Evolutionary conservation across 2,888 invertebrate species (phyloP).

Genomic region (Diaphora mendica): DNA sequence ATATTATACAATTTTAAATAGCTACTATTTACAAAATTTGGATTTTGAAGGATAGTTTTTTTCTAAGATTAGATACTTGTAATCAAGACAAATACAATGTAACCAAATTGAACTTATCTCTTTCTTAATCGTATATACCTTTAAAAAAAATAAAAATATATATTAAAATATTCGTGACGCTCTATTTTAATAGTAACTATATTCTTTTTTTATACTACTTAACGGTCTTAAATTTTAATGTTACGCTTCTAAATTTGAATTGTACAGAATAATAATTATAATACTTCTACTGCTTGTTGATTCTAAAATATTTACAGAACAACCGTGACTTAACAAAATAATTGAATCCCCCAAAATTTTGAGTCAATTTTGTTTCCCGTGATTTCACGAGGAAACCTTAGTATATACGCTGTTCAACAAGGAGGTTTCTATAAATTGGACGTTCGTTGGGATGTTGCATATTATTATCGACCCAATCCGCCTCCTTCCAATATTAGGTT

Average conservation of each 20-base stretch:
- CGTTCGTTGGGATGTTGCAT: slow-evolving; percentile 30
- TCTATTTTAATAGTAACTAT: background rate
- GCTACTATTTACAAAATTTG: too few relatives aligned
- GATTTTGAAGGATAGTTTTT: too few relatives aligned
- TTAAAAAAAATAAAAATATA: too few relatives aligned
- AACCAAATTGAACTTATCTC: too few relatives aligned
- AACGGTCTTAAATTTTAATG: background rate
- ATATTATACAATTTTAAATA: too few relatives aligned
- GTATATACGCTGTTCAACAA: background rate
- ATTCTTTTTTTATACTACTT: too few relatives aligned
- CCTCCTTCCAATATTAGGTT: background rate
- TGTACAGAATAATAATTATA: background rate
- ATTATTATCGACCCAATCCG: slow-evolving; percentile 9
- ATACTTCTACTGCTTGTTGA: background rate
- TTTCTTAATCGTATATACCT: too few relatives aligned
- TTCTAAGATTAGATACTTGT: too few relatives aligned
- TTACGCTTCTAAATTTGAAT: background rate
- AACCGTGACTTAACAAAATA: background rate
- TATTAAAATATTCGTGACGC: background rate
- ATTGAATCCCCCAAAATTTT: background rate
- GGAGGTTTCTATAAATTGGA: slow-evolving; percentile 18
- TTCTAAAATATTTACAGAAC: background rate
- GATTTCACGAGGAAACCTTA: background rate
- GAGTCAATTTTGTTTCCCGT: background rate
- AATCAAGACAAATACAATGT: too few relatives aligned